Percentiles rank a stretch among this genome's conserved stretches.
These are phyloP conservation scores for Brenthis daphne DNA, from an alignment of 2,888 invertebrate genomes.

Conservation along the genomic window DNA sequence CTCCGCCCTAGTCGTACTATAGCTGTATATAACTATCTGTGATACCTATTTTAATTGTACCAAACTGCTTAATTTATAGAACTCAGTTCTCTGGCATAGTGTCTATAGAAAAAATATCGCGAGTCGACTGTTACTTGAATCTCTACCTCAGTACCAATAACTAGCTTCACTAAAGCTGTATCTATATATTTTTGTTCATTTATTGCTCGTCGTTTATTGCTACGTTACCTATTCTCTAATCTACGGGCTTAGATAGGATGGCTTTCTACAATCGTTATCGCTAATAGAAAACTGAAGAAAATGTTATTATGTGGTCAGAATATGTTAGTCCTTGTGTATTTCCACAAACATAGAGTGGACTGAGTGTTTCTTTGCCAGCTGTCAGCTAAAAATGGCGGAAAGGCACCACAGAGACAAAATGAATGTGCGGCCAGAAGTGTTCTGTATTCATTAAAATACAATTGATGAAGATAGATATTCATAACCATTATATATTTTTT, in stretches of 20 bases:
- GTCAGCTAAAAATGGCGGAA: no score
- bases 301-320: no score
- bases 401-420: no score
- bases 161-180: conserved; percentile 79
- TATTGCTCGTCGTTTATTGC: conserved; percentile 79
- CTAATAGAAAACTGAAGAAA: no score
- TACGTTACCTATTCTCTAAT: conserved; percentile 67
- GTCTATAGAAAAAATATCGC: conserved; percentile 78
- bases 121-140: conserved; percentile 64
- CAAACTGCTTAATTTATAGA: conserved; percentile 64
- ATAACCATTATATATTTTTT: no score
- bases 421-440: no score
- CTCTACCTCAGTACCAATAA: conserved; percentile 76
- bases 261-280: no score
- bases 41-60: conserved; percentile 73
- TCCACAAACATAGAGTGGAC: no score
- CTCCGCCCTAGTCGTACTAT: conserved; percentile 74
- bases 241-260: conserved; percentile 14
- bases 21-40: conserved; percentile 67
- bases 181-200: conserved; percentile 59
- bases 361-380: no score
- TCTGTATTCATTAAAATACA: no score
- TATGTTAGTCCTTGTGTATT: no score
- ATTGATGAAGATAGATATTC: no score
- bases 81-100: conserved; percentile 61